Evolutionary conservation across 30 jellyfish, hydroid and myxozoan genomes (phyloP), one percentile per base, ranked within the genome.

Genomic region (Haliclystus octoradiatus): DNA sequence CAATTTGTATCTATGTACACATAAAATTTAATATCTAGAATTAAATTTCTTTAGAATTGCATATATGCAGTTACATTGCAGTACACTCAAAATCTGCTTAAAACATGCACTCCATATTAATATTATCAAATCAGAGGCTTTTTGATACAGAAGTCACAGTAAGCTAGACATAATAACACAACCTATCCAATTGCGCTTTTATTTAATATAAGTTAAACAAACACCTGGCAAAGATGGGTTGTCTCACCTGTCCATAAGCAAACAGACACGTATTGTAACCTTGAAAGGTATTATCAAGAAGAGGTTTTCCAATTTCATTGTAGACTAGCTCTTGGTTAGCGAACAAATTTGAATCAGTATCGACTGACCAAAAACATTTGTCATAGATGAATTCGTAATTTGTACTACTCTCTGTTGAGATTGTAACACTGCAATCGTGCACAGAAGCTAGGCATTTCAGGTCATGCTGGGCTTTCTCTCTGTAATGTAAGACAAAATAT

Each of bases 171-270:
- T n/a, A n/a, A n/a, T n/a, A n/a, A n/a, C n/a, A n/a, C n/a, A n/a
- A n/a, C n/a, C n/a, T n/a, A n/a, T n/a, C n/a, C n/a, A n/a, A n/a
- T n/a, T n/a, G n/a, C n/a, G n/a, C n/a, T n/a, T n/a, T n/a, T n/a
- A n/a, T n/a, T n/a, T n/a, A n/a, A n/a, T n/a, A n/a, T n/a, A n/a
- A n/a, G n/a, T n/a, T n/a, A n/a, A n/a, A 40, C 57, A 40, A 40
- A 19, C 57, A 19, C 19, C 19, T 40, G 57, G 14, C 19, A 19
- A 5, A 40, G 57, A 40, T 40, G 57, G 9, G 57, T 40, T 19
- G 9, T 40, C 9, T 47, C 40, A 88, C 97, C 94, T 88, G 97
- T 52, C 97, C 97, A 74, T 88, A 88, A 3, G 97, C 97, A 88
- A 88, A 88, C 30, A 88, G 76, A 50, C 97, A 88, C 2, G 97